phyloP scores from a whole-genome alignment of 2,113 vertebrate genomes.

The Speoplatyrhinus poulsoni region DNA sequence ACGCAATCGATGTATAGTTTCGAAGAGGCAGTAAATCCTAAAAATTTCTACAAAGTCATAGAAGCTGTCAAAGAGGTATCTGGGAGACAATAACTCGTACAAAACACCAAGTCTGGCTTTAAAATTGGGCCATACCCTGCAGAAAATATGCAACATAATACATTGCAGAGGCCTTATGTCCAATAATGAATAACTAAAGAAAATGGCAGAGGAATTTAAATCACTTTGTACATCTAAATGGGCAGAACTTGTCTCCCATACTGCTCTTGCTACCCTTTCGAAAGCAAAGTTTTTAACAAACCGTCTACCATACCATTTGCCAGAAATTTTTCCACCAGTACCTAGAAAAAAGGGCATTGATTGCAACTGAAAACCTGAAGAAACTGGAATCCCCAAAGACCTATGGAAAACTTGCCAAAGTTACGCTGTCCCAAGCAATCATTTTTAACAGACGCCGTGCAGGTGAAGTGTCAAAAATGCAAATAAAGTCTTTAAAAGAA shows the following conservation, averaged over 20 bases:
- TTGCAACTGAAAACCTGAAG: conserved; percentile 27
- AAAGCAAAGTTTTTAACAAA: not conserved
- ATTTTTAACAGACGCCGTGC: conserved; percentile 33
- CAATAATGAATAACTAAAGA: conserved; percentile 3
- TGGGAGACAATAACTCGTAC: not conserved
- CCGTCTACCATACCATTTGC: conserved; percentile 32
- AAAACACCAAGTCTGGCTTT: not conserved
- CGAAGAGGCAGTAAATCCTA: conserved; percentile 42
- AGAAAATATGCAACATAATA: conserved; percentile 34
- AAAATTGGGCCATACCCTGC: conserved; percentile 3
- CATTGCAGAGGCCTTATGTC: conserved; percentile 31
- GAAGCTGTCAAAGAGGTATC: conserved; percentile 29
- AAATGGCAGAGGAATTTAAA: conserved; percentile 25
- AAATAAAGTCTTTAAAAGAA: conserved; percentile 37
- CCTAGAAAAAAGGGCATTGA: not conserved
- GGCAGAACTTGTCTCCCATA: not conserved
- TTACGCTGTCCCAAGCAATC: conserved; percentile 7
- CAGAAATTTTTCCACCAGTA: conserved; percentile 22
- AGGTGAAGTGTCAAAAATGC: conserved; percentile 21
- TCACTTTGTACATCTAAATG: conserved; percentile 40
- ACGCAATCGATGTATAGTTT: conserved; percentile 28
- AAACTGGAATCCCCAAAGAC: conserved; percentile 24
- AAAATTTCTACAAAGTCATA: conserved; percentile 38
- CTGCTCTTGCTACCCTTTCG: not conserved
- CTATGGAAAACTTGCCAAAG: conserved; percentile 38